These are phyloP conservation scores for Phycodurus eques DNA, from an alignment of 2,113 vertebrate genomes.

Conservation along the genomic window DNA sequence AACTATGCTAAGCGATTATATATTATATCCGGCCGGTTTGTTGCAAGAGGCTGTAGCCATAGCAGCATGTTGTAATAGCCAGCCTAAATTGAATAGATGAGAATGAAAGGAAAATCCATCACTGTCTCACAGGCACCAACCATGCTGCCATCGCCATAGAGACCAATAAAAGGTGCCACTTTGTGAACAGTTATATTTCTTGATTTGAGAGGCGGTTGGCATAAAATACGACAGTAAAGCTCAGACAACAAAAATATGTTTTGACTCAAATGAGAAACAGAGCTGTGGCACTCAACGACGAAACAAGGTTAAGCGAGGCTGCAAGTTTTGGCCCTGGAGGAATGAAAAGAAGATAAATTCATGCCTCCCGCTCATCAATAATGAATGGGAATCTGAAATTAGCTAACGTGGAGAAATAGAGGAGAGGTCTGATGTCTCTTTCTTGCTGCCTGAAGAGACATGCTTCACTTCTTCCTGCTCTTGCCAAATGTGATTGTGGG, in stretches of 20 bases:
- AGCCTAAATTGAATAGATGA: conserved; percentile 12
- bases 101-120: conserved; percentile 34
- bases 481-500: conserved; percentile 48
- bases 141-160: conserved; percentile 33
- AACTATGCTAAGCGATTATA: conserved; percentile 8
- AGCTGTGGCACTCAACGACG: not conserved
- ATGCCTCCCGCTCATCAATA: conserved; percentile 75
- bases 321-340: conserved; percentile 56
- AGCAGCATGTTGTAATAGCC: conserved; percentile 24
- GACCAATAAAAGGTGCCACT: conserved; percentile 23
- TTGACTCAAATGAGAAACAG: not conserved
- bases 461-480: conserved; percentile 35
- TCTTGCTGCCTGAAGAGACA: conserved; percentile 16
- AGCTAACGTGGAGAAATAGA: conserved; percentile 58
- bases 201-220: conserved; percentile 20
- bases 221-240: conserved; percentile 9
- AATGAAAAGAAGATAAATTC: conserved; percentile 74
- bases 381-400: conserved; percentile 75
- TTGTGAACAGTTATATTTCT: conserved; percentile 14
- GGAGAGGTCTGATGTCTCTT: conserved; percentile 45
- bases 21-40: conserved; percentile 4
- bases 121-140: conserved; percentile 18
- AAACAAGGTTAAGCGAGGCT: not conserved
- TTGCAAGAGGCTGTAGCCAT: conserved; percentile 32
- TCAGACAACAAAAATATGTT: not conserved